These are phyloP conservation scores for Gobionotothen gibberifrons DNA, from an alignment of 2,797 vertebrate species.

Conservation along the genomic window DNA sequence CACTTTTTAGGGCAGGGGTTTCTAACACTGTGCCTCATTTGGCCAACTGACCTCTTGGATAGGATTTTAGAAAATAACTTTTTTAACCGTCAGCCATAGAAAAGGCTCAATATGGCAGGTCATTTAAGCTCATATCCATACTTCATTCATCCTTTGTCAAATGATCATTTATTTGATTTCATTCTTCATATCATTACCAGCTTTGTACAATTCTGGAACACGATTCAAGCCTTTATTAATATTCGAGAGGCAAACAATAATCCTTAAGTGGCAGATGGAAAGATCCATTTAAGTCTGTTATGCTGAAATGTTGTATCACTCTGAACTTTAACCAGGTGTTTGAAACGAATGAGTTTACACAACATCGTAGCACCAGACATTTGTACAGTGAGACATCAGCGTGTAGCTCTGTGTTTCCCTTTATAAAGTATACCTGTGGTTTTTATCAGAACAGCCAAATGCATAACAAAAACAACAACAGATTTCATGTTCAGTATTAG, in stretches of 20 bases:
- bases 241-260: constrained; percentile 47
- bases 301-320: constrained; percentile 23
- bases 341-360: constrained; percentile 51
- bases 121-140: constrained; percentile 25
- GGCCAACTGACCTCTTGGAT: constrained; percentile 52
- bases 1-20: constrained; percentile 31
- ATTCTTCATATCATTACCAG: constrained; percentile 34
- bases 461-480: constrained; percentile 16
- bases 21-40: constrained; percentile 47
- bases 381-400: constrained; percentile 36
- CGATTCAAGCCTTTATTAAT: constrained; percentile 49
- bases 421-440: constrained; percentile 7
- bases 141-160: constrained; percentile 28
- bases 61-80: constrained; percentile 11
- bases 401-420: constrained; percentile 27
- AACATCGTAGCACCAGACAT: constrained; percentile 49
- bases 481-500: constrained; percentile 73
- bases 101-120: constrained; percentile 10
- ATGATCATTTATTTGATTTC: constrained; percentile 27
- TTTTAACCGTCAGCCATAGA: constrained; percentile 29
- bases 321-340: constrained; percentile 41
- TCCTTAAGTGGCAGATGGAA: constrained; percentile 21
- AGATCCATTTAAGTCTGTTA: constrained; percentile 10
- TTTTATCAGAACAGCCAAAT: constrained; percentile 28
- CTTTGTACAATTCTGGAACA: constrained; percentile 47